phyloP scores from a whole-genome alignment of 1,140 invertebrate genomes.

The Ctenoplectra terminalis region DNA sequence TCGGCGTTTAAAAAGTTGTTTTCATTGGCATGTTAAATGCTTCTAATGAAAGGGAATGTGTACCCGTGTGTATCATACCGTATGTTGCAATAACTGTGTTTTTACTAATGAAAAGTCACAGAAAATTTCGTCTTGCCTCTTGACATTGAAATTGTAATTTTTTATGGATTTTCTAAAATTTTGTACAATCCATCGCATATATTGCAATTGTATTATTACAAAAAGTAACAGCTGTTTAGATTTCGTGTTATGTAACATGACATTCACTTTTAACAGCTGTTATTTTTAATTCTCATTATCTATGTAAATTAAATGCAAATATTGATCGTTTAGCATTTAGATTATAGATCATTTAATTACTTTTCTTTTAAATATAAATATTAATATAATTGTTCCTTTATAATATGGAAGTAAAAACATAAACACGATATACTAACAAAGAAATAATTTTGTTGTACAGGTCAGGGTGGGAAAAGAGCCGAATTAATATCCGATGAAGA shows the following conservation, averaged over 20 bases:
- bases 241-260: constrained; percentile 60
- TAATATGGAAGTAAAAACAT: neutral
- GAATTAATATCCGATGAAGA: constrained; percentile 87
- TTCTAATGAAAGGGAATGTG: neutral
- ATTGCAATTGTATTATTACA: neutral
- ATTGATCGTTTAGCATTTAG: neutral
- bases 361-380: neutral
- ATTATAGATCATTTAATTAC: neutral
- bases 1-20: neutral
- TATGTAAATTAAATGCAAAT: neutral
- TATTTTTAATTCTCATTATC: constrained; percentile 6
- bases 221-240: constrained; percentile 59
- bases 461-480: constrained; percentile 75
- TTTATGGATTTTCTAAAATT: neutral
- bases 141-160: neutral
- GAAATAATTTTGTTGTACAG: constrained; percentile 42
- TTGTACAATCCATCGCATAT: neutral
- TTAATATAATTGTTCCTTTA: neutral
- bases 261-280: constrained; percentile 64
- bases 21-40: neutral
- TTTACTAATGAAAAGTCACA: neutral
- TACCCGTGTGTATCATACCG: neutral
- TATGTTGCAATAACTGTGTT: neutral
- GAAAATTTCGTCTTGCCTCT: neutral
- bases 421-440: too few species aligned